phyloP scores from a whole-genome alignment of 2,113 vertebrate genomes.

The Plectropomus leopardus region DNA sequence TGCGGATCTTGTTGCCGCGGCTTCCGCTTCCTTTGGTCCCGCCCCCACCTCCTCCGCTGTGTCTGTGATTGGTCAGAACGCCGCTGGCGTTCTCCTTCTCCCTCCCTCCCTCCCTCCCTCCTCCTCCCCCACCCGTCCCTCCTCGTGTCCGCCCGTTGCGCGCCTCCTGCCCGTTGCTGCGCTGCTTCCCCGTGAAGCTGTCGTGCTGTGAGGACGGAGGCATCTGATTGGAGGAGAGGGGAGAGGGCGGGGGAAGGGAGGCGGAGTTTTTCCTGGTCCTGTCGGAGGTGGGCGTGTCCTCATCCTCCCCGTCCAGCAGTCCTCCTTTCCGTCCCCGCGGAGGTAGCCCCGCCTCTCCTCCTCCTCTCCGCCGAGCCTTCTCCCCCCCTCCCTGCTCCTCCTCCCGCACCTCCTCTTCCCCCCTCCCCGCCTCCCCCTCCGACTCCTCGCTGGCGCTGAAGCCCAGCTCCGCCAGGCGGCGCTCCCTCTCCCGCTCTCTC shows the following conservation, averaged over 20 bases:
- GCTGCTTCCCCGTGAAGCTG: slow-evolving; percentile 70
- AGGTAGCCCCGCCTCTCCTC: slow-evolving; percentile 55
- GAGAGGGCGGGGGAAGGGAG: slow-evolving; percentile 80
- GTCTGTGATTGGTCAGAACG: slow-evolving; percentile 79
- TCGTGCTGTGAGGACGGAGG: slow-evolving; percentile 70
- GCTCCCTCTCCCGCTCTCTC: slow-evolving; percentile 75
- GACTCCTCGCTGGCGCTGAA: slow-evolving; percentile 90
- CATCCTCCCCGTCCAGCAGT: slow-evolving; percentile 76
- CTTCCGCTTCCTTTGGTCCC: slow-evolving; percentile 67
- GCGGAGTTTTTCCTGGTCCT: slow-evolving; percentile 72
- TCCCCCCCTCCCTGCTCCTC: slow-evolving; percentile 66
- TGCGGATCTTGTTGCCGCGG: slow-evolving; percentile 79
- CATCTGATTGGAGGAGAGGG: slow-evolving; percentile 84
- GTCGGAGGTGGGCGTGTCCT: slow-evolving; percentile 58
- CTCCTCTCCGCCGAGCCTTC: slow-evolving; percentile 68
- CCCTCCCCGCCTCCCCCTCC: slow-evolving; percentile 73
- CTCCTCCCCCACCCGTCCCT: slow-evolving; percentile 53
- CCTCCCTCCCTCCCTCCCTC: slow-evolving; percentile 67
- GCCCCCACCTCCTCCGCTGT: slow-evolving; percentile 62
- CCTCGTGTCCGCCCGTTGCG: slow-evolving; percentile 83
- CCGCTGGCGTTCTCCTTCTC: slow-evolving; percentile 83
- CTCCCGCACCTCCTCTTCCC: slow-evolving; percentile 78
- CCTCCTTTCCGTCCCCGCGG: slow-evolving; percentile 68
- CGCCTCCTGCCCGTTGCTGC: slow-evolving; percentile 84
- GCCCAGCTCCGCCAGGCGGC: slow-evolving; percentile 84